Percentiles rank a stretch among this genome's conserved stretches.
Evolutionary conservation across 2,888 invertebrate genomes (phyloP).

Genomic region (Thecocarcelia acutangulata): DNA sequence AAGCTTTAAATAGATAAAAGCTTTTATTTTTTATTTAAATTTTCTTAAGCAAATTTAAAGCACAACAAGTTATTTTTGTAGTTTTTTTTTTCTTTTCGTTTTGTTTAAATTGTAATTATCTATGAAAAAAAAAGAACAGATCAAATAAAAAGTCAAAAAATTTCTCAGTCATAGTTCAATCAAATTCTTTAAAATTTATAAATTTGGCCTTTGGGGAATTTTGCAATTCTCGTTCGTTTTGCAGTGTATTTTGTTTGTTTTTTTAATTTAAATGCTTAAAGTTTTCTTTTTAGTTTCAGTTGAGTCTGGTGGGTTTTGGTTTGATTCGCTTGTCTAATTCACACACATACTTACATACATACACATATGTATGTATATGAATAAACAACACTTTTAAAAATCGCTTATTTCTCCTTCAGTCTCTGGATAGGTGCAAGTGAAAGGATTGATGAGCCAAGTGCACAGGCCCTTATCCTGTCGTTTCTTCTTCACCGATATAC

Average conservation of each 20-base stretch:
- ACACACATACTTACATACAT: too few species aligned
- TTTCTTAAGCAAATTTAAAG: conserved; percentile 60
- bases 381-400: conserved; percentile 78
- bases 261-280: conserved; percentile 63
- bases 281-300: conserved; percentile 39
- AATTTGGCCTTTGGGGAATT: conserved; percentile 70
- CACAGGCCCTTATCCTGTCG: conserved; percentile 89
- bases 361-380: neutral
- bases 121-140: conserved; percentile 57
- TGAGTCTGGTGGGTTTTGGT: conserved; percentile 57
- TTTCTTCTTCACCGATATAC: conserved; percentile 82
- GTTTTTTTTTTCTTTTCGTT: conserved; percentile 67
- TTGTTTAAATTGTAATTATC: conserved; percentile 69
- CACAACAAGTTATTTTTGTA: conserved; percentile 62
- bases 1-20: conserved; percentile 65
- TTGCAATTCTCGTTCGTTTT: conserved; percentile 55
- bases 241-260: conserved; percentile 34
- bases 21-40: conserved; percentile 16
- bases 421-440: conserved; percentile 89
- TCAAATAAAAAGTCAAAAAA: conserved; percentile 55
- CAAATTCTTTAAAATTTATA: conserved; percentile 68
- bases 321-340: neutral
- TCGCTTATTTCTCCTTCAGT: conserved; percentile 87
- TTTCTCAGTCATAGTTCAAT: conserved; percentile 68
- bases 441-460: conserved; percentile 89